Base-by-base conservation (phyloP, 2,888 invertebrate genomes). In the Peribatodes rhomboidaria region DNA sequence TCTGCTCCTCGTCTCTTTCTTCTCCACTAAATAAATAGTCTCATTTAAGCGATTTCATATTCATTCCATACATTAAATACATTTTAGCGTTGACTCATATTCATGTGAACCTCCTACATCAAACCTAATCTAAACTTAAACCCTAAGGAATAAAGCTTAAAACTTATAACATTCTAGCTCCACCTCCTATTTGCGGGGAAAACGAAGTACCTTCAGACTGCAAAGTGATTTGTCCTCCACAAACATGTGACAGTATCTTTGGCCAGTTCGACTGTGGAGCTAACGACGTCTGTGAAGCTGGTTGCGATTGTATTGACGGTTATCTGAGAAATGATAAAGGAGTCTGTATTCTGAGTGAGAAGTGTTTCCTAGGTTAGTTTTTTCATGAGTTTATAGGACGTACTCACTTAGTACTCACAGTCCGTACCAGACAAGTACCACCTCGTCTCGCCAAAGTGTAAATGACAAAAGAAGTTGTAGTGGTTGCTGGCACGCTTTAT, bases 291-390 rank as follows among this genome's bases (percentile, higher is more conserved):
- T 52, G 52, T 13, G 18, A 52, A 13, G 6, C 35, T 11, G 52
- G 52, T 10, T 52, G 52, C 13, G 52, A 52, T 13, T 52, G 52
- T 7, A 6, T 20, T 10, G 20, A 35, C 7, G 20, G 13, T 6
- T 52, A 35, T n/a, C 52, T 37, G 0, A 35, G 52, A 39, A 76
- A 85, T 47, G 11, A 47, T 0, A 62, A 55, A 10, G 78, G 74
- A 35, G 54, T 71, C 14, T 85, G 85, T 67, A 70, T 85, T 42
- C 78, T 74, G 9, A 67, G 58, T 18, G 47, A 65, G 8, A 13
- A 65, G 46, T 70, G 69, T 20, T 65, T 62, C 41, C 8, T 57
- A 57, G 63, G 63, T 63, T 14, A 20, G 44, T 20, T 44, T 9
- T 35, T 8, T 35, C 27, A 6, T 27, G 6, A 4, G 27, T 27